Base-by-base conservation (phyloP, 2,888 invertebrate genomes). In the Crossocerus cetratus region DNA sequence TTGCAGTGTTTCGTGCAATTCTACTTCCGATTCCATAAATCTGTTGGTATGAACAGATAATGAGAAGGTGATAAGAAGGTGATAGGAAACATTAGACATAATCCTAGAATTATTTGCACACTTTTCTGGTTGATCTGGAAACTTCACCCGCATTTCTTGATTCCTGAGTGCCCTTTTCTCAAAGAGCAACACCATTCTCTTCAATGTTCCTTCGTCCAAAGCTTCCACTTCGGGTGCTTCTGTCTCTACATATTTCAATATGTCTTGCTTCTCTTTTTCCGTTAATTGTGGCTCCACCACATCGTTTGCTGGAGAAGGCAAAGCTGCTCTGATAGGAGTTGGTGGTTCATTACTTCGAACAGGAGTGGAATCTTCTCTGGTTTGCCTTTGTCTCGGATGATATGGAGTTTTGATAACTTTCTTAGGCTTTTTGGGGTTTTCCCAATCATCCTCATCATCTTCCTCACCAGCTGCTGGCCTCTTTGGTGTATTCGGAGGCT, bases 71-170 rank as follows among this genome's bases (percentile, higher is more conserved):
- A n/a, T n/a, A n/a, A n/a, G n/a, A n/a, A n/a, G n/a, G n/a, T n/a
- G n/a, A 57, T 43, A 3, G 49, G 43, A 44, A 3, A 43, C 18
- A 11, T 5, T 62, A 8, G 0, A 21, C 44, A 57, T 2, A 69
- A 20, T 11, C 3, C 44, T 14, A 3, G 4, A 60, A 14, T 0
- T 5, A 21, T 55, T 43, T 4, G 42, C 86, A 84, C 90, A 93
- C 93, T 98, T 99, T 89, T 98, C 98, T 5, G 99, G 97, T 85
- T 95, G 95, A 88, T 99, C 99, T 0, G 98, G 97, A 90, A 98
- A 99, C 91, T 99, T 99, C 14, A 99, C 99, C 77, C 99, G 93
- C 96, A 99, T 97, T 91, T 99, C 99, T 89, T 99, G 96, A 90
- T 99, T 99, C 87, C 94, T 96, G 8, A 98, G 92, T 60, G 96